A percentile compares a stretch with the other conserved stretches of the same genome.
phyloP scores from a whole-genome alignment of 92 coral and sea anemone species.

The Heliopora coerulea region DNA sequence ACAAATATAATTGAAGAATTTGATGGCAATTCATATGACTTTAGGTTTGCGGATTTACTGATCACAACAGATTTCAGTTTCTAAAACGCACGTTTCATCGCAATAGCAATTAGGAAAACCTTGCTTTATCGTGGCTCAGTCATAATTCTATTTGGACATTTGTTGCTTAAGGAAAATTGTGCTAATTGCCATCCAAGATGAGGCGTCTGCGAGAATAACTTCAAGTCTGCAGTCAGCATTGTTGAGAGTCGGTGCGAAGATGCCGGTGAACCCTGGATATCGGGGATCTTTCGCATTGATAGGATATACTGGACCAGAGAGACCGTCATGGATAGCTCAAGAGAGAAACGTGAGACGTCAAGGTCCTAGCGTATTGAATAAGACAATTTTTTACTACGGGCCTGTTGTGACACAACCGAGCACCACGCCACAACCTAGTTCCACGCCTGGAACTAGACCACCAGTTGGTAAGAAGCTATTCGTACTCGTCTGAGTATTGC shows the following conservation, averaged over 20 bases:
- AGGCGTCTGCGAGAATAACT: constrained; percentile 1
- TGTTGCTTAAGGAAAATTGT: constrained; percentile 18
- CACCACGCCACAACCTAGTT: no score
- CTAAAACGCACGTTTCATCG: no score
- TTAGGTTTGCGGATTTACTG: no score
- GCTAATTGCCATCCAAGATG: constrained; percentile 28
- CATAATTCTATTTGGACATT: neutral
- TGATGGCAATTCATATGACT: no score
- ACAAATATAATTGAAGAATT: no score
- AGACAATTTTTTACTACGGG: neutral
- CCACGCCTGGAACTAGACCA: neutral
- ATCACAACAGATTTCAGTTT: no score
- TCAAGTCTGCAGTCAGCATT: neutral
- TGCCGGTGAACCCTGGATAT: constrained; percentile 17
- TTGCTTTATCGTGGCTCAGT: no score
- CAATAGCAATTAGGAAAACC: no score
- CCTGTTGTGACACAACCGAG: neutral
- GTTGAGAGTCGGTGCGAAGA: neutral
- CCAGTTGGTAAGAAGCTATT: neutral
- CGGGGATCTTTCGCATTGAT: constrained; percentile 49
- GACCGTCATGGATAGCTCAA: constrained; percentile 38
- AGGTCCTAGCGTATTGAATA: constrained; percentile 3
- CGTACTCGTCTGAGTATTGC: no score
- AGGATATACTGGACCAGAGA: constrained; percentile 42
- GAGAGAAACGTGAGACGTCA: constrained; percentile 5